Evolutionary conservation across 2,797 vertebrate species (phyloP).

Genomic region (Odontamblyopus lacepedii): DNA sequence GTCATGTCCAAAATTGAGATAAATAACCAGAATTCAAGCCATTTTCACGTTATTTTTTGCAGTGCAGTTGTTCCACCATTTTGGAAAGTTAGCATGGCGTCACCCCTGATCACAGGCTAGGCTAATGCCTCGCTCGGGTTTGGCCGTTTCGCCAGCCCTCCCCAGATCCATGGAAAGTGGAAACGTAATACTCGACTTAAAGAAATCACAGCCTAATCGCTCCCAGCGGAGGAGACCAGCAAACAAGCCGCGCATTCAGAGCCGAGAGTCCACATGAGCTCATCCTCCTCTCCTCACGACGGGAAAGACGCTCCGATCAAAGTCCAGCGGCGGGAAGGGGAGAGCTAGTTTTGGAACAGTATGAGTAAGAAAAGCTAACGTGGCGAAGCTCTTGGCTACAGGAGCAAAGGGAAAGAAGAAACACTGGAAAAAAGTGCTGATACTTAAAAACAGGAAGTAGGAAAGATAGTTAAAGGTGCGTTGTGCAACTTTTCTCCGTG

Average conservation of each 20-base stretch:
- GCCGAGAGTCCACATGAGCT: constrained; percentile 68
- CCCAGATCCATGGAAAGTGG: constrained; percentile 64
- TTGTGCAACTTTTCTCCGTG: too few species aligned
- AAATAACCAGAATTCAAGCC: too few species aligned
- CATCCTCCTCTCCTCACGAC: constrained; percentile 49
- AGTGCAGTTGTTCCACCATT: constrained; percentile 7
- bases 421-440: background rate
- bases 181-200: constrained; percentile 56
- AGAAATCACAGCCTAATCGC: constrained; percentile 32
- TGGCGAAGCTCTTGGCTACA: constrained; percentile 9
- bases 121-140: constrained; percentile 50
- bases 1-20: too few species aligned
- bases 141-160: constrained; percentile 48
- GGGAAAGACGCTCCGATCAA: constrained; percentile 50
- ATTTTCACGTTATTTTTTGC: background rate
- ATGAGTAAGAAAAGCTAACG: constrained; percentile 36
- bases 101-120: constrained; percentile 52
- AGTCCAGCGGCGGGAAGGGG: constrained; percentile 44
- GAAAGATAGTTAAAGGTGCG: too few species aligned
- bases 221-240: constrained; percentile 42
- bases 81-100: constrained; percentile 55
- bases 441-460: background rate
- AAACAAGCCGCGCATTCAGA: constrained; percentile 55
- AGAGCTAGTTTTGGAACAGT: constrained; percentile 28
- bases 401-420: background rate